These are phyloP conservation scores for Nothobranchius kuhntae DNA, from an alignment of 2,113 vertebrate species.

Conservation along the genomic window DNA sequence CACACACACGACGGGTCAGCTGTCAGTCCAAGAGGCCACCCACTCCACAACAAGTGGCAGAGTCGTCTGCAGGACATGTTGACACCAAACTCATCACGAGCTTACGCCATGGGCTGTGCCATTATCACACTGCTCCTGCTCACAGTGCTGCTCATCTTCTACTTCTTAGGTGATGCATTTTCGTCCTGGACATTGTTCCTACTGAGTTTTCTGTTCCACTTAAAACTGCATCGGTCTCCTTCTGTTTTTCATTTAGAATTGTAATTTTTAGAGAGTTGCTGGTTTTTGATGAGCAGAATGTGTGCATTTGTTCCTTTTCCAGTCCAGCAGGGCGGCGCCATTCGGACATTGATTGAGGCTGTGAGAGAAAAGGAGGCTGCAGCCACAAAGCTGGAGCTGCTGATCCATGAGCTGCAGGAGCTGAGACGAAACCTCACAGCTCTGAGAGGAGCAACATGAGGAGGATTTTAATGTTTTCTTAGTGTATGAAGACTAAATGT, in stretches of 20 bases:
- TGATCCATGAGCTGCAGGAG: constrained; percentile 81
- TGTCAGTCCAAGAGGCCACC: constrained; percentile 41
- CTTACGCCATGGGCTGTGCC: constrained; percentile 75
- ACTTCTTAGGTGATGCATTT: constrained; percentile 63
- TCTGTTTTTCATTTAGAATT: too few species aligned
- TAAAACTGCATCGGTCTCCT: not conserved
- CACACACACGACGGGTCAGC: constrained; percentile 20
- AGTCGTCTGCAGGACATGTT: constrained; percentile 61
- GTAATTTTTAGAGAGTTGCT: not conserved
- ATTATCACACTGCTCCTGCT: constrained; percentile 78
- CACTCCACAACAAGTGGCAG: constrained; percentile 48
- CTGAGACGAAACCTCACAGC: constrained; percentile 80
- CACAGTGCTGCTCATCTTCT: constrained; percentile 71
- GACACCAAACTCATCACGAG: constrained; percentile 57
- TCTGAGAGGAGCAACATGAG: constrained; percentile 44
- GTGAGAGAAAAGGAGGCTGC: constrained; percentile 61
- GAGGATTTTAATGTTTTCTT: not conserved
- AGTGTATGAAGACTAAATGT: not conserved
- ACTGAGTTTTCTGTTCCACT: too few species aligned
- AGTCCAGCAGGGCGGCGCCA: constrained; percentile 85
- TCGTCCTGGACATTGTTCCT: not conserved
- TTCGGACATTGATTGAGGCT: constrained; percentile 75
- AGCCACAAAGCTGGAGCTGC: constrained; percentile 61
- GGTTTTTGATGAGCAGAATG: not conserved
- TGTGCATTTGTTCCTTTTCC: constrained; percentile 14